These are phyloP conservation scores for Cosmia pyralina DNA, from an alignment of 2,888 invertebrate genomes.

Conservation along the genomic window DNA sequence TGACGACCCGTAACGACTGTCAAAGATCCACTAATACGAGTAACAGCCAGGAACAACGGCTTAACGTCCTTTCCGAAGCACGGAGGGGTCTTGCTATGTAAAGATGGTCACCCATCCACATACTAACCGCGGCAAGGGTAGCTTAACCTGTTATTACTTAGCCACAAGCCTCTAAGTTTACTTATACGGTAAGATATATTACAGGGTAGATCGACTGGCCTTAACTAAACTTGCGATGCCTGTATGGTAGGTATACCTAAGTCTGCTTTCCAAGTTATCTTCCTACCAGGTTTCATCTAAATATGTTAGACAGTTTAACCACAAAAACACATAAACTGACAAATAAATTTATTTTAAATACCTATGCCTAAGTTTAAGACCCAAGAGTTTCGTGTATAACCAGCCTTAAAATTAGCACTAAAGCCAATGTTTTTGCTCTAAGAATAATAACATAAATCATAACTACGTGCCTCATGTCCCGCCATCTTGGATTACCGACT, in stretches of 20 bases:
- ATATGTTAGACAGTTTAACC: not conserved
- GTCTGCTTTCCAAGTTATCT: not conserved
- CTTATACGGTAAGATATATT: no score
- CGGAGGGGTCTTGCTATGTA: no score
- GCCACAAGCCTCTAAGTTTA: no score
- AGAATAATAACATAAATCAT: conserved; percentile 49
- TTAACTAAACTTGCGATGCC: not conserved
- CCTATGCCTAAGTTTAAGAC: not conserved
- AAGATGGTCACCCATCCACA: no score
- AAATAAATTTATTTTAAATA: not conserved
- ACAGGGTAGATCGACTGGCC: no score
- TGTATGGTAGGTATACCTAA: not conserved
- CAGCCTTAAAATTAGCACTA: conserved; percentile 12
- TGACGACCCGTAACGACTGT: no score
- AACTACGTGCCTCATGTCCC: conserved; percentile 30
- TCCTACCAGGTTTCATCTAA: no score
- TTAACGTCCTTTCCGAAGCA: no score
- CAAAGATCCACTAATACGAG: no score
- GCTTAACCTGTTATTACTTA: no score
- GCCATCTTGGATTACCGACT: conserved; percentile 33
- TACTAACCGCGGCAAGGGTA: no score
- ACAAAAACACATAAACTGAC: not conserved
- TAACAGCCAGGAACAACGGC: no score
- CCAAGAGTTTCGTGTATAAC: not conserved
- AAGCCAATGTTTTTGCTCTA: conserved; percentile 31